Evolutionary conservation across 2,113 vertebrate species (phyloP).

Genomic region (Nothocercus nigrocapillus): DNA sequence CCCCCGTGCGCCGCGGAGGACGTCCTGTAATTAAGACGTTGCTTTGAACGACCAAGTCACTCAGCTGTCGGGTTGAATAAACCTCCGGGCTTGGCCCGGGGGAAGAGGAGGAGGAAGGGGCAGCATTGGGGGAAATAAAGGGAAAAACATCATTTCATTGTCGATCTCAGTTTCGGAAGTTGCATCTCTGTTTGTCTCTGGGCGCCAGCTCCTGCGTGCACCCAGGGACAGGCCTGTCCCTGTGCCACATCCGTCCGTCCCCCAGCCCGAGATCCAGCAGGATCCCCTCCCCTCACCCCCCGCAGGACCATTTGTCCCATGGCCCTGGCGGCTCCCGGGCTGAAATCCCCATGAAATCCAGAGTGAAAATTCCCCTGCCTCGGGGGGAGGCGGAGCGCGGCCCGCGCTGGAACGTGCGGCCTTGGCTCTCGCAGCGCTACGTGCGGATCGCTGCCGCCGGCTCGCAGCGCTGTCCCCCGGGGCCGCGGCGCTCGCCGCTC

Average conservation of each 20-base stretch:
- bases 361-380: not conserved
- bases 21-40: slow-evolving; percentile 63
- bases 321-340: fast-evolving
- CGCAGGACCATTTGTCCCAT: fast-evolving
- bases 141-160: not conserved
- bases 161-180: not conserved
- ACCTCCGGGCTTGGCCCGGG: not conserved
- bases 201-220: fast-evolving
- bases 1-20: not conserved
- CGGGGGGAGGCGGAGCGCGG: not conserved
- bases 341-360: not conserved
- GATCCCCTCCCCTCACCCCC: not conserved
- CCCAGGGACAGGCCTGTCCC: not conserved
- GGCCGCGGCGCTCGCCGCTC: slow-evolving; percentile 30
- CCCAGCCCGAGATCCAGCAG: not conserved
- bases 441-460: slow-evolving; percentile 51
- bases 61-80: slow-evolving; percentile 63
- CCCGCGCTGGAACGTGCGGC: not conserved
- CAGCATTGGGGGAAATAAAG: not conserved
- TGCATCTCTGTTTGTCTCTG: fast-evolving
- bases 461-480: slow-evolving; percentile 44
- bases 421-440: not conserved
- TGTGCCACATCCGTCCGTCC: not conserved
- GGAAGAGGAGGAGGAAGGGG: slow-evolving; percentile 17
- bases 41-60: slow-evolving; percentile 12